Conservation (phyloP, 2,113 vertebrate genomes). For the Pitta sordida region DNA sequence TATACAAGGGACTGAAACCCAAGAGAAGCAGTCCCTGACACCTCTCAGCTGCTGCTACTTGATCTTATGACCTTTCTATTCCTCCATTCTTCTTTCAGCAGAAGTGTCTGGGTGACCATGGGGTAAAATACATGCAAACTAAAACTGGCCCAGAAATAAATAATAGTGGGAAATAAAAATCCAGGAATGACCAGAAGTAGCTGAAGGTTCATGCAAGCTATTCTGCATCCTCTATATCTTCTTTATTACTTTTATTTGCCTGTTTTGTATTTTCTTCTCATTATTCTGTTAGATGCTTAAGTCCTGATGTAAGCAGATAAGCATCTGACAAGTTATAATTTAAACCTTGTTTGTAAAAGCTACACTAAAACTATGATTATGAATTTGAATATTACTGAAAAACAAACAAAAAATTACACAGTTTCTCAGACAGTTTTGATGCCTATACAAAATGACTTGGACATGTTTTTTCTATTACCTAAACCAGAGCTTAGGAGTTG, state of each 20-base stretch:
- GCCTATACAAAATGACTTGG: not conserved
- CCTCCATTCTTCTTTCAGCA: fast-evolving
- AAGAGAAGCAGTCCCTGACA: not conserved
- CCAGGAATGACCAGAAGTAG: fast-evolving
- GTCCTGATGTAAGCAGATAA: not conserved
- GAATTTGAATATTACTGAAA: not conserved
- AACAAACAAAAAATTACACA: not conserved
- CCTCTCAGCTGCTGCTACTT: not conserved
- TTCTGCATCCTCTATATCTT: not conserved
- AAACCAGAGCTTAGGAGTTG: too few species aligned
- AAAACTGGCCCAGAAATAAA: not conserved
- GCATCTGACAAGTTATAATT: not conserved
- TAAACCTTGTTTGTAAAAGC: not conserved
- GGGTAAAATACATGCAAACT: not conserved
- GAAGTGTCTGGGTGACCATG: not conserved
- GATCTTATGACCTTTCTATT: not conserved
- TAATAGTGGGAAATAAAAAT: not conserved
- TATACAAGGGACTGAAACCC: not conserved
- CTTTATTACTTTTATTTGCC: not conserved
- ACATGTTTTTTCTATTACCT: not conserved
- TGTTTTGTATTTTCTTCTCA: not conserved
- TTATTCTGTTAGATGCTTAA: not conserved
- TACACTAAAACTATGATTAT: not conserved
- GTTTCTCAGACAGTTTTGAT: not conserved
- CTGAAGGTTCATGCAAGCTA: not conserved